Evolutionary conservation across 2,888 invertebrate genomes (phyloP).

Genomic region (Mythimna pallens): DNA sequence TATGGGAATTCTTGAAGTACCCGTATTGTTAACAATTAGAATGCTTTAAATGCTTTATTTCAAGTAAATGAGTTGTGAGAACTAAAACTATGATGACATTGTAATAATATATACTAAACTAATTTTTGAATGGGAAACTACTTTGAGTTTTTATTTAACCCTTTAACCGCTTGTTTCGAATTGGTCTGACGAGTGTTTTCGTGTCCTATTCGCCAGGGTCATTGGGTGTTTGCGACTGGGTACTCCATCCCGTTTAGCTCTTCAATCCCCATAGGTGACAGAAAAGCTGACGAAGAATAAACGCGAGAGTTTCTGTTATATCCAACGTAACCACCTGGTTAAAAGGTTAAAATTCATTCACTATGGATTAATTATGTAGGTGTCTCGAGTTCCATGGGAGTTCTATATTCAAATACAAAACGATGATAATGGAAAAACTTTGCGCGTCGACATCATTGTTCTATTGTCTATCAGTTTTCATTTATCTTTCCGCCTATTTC

Average conservation of each 20-base stretch:
- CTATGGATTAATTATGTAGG: conserved; percentile 17
- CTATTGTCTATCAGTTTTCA: conserved; percentile 36
- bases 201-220: too few species aligned
- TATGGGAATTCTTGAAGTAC: conserved; percentile 4
- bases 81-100: conserved; percentile 35
- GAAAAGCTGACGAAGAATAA: too few species aligned
- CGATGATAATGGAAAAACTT: conserved; percentile 3
- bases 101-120: conserved; percentile 10
- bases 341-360: not conserved
- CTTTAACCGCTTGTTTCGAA: too few species aligned
- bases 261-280: too few species aligned
- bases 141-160: not conserved
- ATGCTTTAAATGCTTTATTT: conserved; percentile 19
- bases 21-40: conserved; percentile 1
- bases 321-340: too few species aligned
- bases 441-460: conserved; percentile 36
- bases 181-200: too few species aligned
- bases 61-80: not conserved
- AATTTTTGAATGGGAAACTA: conserved; percentile 12
- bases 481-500: conserved; percentile 8
- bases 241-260: too few species aligned
- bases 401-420: conserved; percentile 34
- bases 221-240: too few species aligned
- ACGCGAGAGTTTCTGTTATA: too few species aligned
- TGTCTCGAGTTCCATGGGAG: conserved; percentile 35